A percentile compares a stretch with the other conserved stretches of the same genome.
These are phyloP conservation scores for Podarcis siculus DNA, from an alignment of 2,797 vertebrate genomes.

Conservation along the genomic window DNA sequence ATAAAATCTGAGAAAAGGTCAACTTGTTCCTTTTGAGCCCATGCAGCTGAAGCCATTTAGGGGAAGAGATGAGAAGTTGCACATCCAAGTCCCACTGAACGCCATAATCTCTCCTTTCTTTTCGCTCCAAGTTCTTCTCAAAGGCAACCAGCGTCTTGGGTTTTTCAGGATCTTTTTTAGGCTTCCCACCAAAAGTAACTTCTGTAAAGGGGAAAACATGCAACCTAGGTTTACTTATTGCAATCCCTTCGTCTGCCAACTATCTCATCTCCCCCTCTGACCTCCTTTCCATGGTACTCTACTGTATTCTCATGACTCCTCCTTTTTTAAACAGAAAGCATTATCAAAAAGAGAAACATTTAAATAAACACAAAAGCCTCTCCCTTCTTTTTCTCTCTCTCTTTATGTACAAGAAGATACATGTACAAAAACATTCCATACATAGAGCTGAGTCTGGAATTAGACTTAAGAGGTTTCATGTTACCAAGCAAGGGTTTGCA, in stretches of 20 bases:
- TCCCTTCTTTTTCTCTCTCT: neutral
- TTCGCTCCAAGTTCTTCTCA: constrained; percentile 41
- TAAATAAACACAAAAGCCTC: neutral
- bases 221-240: neutral
- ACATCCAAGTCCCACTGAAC: constrained; percentile 45
- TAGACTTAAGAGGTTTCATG: neutral
- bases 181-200: constrained; percentile 46
- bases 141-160: neutral
- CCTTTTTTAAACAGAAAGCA: neutral
- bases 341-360: constrained; percentile 2
- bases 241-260: neutral
- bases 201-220: constrained; percentile 48
- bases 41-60: constrained; percentile 79
- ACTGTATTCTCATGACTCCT: neutral
- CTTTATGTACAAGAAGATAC: neutral
- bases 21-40: constrained; percentile 81
- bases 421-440: neutral
- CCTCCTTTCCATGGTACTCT: neutral
- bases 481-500: neutral
- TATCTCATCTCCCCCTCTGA: constrained; percentile 1
- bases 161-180: constrained; percentile 34
- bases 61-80: constrained; percentile 76
- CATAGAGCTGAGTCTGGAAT: neutral
- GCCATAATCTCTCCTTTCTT: constrained; percentile 7
- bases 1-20: constrained; percentile 79